A percentile compares a stretch with the other conserved stretches of the same genome.
phyloP scores from a whole-genome alignment of 2,888 invertebrate species.

The Heterodera filipjevi region DNA sequence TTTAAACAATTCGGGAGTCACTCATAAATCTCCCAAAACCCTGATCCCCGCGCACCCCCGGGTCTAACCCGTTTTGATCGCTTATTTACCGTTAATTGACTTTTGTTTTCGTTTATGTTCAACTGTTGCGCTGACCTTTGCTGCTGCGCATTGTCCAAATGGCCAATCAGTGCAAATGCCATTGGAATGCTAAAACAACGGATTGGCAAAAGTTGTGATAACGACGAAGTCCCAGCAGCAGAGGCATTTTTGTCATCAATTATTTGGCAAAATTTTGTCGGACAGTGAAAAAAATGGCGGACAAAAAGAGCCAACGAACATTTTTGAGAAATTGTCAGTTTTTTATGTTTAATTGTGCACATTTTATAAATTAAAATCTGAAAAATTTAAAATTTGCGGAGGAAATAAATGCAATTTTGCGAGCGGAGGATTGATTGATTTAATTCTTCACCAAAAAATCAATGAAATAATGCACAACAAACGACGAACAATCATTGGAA shows the following conservation, averaged over 20 bases:
- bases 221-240: not conserved
- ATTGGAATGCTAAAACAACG: not conserved
- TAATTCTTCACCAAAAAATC: no score
- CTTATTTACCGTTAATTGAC: no score
- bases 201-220: not conserved
- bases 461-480: no score
- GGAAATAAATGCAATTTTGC: no score
- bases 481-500: no score
- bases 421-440: no score
- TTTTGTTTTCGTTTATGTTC: not conserved
- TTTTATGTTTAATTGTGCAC: not conserved
- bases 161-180: not conserved
- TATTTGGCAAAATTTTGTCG: not conserved
- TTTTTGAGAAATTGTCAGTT: constrained; percentile 1
- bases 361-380: not conserved
- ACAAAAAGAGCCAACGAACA: not conserved
- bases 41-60: no score
- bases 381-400: no score
- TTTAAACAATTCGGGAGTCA: no score
- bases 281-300: not conserved
- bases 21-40: no score
- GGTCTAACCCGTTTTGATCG: no score
- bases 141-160: not conserved
- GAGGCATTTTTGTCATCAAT: not conserved
- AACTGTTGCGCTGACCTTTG: not conserved